These are phyloP conservation scores for Taenioides sp. DNA, from an alignment of 2,797 vertebrate genomes.

Conservation along the genomic window DNA sequence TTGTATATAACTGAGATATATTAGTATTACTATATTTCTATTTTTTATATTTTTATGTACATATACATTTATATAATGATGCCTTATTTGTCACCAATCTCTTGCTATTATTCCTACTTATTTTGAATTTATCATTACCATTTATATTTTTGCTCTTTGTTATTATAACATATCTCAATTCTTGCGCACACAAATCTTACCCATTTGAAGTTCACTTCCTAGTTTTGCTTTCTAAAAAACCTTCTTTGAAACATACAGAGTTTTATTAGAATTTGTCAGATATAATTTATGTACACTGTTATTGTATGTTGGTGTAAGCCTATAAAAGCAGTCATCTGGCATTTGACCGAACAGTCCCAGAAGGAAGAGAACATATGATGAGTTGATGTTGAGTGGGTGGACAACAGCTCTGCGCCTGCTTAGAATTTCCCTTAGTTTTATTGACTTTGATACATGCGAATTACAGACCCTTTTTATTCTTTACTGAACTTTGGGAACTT, in stretches of 20 bases:
- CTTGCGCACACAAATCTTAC: neutral
- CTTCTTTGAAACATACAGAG: no score
- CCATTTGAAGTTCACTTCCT: neutral
- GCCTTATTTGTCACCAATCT: no score
- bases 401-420: conserved; percentile 41
- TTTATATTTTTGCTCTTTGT: no score
- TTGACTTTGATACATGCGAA: conserved; percentile 53
- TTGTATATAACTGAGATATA: no score
- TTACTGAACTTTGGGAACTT: conserved; percentile 39
- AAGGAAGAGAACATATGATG: conserved; percentile 55
- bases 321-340: conserved; percentile 59
- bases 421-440: conserved; percentile 53
- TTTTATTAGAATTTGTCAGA: neutral
- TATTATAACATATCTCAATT: neutral
- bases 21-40: no score
- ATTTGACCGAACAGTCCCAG: conserved; percentile 56
- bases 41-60: no score
- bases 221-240: neutral
- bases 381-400: conserved; percentile 54
- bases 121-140: no score
- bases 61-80: no score
- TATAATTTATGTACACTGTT: conserved; percentile 12
- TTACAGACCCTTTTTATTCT: conserved; percentile 39
- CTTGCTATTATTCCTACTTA: no score
- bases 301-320: conserved; percentile 40